Conservation (phyloP, 2,113 vertebrate genomes). For the Setophaga petechia region DNA sequence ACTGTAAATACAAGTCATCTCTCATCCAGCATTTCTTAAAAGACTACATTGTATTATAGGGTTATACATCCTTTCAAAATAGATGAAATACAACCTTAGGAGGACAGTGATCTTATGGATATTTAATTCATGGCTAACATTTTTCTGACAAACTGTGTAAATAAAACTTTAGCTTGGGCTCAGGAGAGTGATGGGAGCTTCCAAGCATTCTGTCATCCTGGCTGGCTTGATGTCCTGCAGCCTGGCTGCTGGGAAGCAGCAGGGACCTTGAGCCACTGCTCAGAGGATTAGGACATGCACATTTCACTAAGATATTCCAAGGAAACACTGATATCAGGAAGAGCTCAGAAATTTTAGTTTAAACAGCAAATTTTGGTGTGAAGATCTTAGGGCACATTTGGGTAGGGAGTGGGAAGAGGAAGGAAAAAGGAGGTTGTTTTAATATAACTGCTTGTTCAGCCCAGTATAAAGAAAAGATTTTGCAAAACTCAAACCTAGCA, state of each 20-base stretch:
- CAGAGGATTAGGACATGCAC: background rate
- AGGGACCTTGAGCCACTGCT: background rate
- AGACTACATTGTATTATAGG: background rate
- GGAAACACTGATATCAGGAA: background rate
- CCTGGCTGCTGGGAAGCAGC: background rate
- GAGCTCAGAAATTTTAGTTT: background rate
- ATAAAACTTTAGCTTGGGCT: background rate
- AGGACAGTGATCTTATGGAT: background rate
- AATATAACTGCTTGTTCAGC: conserved; percentile 1
- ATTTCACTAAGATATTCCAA: background rate
- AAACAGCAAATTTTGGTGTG: background rate
- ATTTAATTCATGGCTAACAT: background rate
- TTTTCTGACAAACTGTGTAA: conserved; percentile 24
- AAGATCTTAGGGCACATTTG: background rate
- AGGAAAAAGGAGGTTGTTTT: background rate
- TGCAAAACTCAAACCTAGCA: conserved; percentile 3
- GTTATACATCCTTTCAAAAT: background rate
- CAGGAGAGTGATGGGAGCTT: background rate
- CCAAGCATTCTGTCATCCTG: conserved; percentile 21
- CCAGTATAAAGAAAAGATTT: background rate
- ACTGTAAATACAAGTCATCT: background rate
- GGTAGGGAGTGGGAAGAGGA: background rate
- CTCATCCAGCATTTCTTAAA: conserved; percentile 6
- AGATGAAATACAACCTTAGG: background rate
- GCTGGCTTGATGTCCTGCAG: background rate